Base-by-base conservation (phyloP, 2,888 invertebrate genomes). In the Cephus pulcher region DNA sequence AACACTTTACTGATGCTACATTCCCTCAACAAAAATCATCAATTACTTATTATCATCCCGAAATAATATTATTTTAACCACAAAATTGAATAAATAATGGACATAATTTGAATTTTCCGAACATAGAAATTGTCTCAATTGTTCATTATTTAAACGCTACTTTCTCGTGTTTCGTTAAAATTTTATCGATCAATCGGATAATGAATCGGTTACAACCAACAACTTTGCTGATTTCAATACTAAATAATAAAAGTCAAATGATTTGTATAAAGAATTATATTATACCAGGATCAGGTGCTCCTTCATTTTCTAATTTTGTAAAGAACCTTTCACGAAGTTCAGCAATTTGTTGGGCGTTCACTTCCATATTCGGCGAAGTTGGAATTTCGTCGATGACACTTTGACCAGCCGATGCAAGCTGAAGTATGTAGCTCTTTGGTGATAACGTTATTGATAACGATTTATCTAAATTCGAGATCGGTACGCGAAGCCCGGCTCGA, bases 241-340 rank as follows among this genome's bases (percentile, higher is more conserved):
- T 33, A 69, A 70, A 71, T 12, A 23, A 76, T 23, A 68, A 80
- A 75, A 30, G 12, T 11, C 32, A 40, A 71, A 56, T 32, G 12
- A 74, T 35, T 68, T 34, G 35, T 34, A 70, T 56, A 75, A 73
- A 23, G 2, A 75, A 73, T 11, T 34, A 74, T 34, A 37, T 40
- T 37, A 81, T 79, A 91, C 90, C 85, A 3, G 87, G 82, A 78
- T 89, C 89, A 11, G 90, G 84, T 76, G 88, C 84, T 68, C 87
- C 88, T 70, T 90, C 90, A 23, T 91, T 89, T 9, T 87, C 85
- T 12, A 91, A 79, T 82, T 89, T 90, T 78, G 87, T 89, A 76
- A 90, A 85, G 80, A 91, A 91, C 79, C 85, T 89, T 6, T 89
- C 89, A 34, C 91, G 88, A 12, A 91, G 85, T 73, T 91, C 91